Conservation (phyloP, 2,797 vertebrate genomes). For the Fistularia commersonii region DNA sequence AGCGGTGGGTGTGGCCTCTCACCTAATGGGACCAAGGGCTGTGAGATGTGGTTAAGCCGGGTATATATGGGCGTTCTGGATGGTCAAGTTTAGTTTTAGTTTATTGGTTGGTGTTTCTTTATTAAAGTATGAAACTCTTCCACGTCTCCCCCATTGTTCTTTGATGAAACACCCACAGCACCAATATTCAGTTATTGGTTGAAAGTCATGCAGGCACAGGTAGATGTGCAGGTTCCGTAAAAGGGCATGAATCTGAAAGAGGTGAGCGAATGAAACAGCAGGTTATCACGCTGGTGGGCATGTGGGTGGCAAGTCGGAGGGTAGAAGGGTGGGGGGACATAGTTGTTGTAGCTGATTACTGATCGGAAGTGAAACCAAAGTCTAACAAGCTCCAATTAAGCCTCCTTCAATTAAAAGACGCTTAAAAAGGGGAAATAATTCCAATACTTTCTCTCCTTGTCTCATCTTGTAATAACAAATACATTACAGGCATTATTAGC, state of each 20-base stretch:
- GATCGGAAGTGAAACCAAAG: conserved; percentile 53
- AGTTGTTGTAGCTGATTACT: conserved; percentile 35
- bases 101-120: too few species aligned
- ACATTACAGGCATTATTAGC: conserved; percentile 73
- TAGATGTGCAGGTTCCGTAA: not conserved
- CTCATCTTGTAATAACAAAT: conserved; percentile 72
- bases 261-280: conserved; percentile 1
- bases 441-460: conserved; percentile 52
- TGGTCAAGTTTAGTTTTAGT: too few species aligned
- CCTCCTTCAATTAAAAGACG: conserved; percentile 61
- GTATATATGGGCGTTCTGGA: too few species aligned
- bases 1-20: too few species aligned
- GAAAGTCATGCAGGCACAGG: too few species aligned
- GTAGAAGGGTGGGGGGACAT: conserved; percentile 3
- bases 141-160: too few species aligned
- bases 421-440: conserved; percentile 63
- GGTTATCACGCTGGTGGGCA: conserved; percentile 1
- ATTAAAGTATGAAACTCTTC: too few species aligned
- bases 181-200: too few species aligned
- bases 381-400: conserved; percentile 63
- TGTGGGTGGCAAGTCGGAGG: not conserved
- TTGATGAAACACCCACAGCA: too few species aligned
- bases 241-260: not conserved
- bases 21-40: too few species aligned
- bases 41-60: too few species aligned